Percentiles rank a stretch among this genome's conserved stretches.
phyloP scores from a whole-genome alignment of 1,140 invertebrate species.

The Leptonema lineaticorne region DNA sequence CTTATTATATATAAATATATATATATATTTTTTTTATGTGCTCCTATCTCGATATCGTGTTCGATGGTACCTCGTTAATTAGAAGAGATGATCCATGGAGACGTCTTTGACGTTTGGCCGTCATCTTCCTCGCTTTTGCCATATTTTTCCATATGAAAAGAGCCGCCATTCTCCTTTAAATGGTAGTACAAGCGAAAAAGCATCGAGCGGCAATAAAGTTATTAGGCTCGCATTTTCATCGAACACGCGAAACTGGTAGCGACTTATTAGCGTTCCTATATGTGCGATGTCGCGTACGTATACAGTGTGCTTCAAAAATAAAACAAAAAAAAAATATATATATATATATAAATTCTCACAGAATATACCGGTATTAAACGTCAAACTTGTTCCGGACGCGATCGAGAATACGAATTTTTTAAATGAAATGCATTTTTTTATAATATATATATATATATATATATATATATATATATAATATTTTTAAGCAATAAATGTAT shows the following conservation, averaged over 20 bases:
- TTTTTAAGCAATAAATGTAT: too few relatives aligned
- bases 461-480: neutral
- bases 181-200: conserved; percentile 19
- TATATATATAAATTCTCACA: too few relatives aligned
- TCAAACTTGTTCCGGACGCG: too few relatives aligned
- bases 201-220: conserved; percentile 22
- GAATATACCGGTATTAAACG: too few relatives aligned
- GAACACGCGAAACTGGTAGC: neutral
- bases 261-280: neutral
- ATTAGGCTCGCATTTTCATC: conserved; percentile 33
- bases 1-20: too few relatives aligned
- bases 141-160: neutral
- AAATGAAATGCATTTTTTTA: too few relatives aligned
- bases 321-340: too few relatives aligned
- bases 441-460: neutral
- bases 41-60: neutral
- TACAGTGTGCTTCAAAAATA: too few relatives aligned
- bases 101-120: neutral
- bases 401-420: too few relatives aligned
- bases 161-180: conserved; percentile 9
- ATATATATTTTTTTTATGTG: neutral
- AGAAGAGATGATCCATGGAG: too few relatives aligned
- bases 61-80: too few relatives aligned
- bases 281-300: neutral
- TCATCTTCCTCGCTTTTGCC: neutral